Evolutionary conservation across 2,888 invertebrate genomes (phyloP).

Genomic region (Tineola bisselliella): DNA sequence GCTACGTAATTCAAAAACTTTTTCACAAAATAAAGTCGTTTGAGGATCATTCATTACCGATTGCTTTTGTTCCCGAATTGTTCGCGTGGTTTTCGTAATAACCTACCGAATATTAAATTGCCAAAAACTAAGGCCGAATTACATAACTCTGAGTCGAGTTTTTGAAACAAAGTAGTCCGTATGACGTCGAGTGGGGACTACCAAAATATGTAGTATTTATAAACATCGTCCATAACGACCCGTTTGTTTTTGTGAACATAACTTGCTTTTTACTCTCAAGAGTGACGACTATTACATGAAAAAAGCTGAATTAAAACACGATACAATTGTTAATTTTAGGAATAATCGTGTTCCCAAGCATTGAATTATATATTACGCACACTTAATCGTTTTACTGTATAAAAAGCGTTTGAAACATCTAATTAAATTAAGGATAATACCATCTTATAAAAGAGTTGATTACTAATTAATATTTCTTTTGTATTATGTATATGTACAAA

Average conservation of each 20-base stretch:
- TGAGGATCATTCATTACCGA: not conserved
- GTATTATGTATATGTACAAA: too few relatives aligned
- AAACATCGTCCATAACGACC: not conserved
- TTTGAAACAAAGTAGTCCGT: not conserved
- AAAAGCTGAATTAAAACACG: too few relatives aligned
- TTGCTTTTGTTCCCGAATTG: constrained; percentile 3
- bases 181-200: not conserved
- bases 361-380: too few relatives aligned
- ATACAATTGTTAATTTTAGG: too few relatives aligned
- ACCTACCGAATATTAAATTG: constrained; percentile 1
- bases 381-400: too few relatives aligned
- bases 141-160: not conserved
- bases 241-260: not conserved
- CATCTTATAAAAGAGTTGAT: too few relatives aligned
- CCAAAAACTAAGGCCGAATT: not conserved
- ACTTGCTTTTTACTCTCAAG: not conserved
- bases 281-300: not conserved
- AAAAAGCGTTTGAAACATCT: too few relatives aligned
- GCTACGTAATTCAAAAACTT: not conserved
- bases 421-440: too few relatives aligned
- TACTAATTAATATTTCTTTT: too few relatives aligned
- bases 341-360: too few relatives aligned
- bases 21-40: constrained; percentile 1
- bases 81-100: constrained; percentile 2
- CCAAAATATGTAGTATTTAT: not conserved